Conservation (phyloP, 2,888 invertebrate genomes). For the Pammene fasciana region DNA sequence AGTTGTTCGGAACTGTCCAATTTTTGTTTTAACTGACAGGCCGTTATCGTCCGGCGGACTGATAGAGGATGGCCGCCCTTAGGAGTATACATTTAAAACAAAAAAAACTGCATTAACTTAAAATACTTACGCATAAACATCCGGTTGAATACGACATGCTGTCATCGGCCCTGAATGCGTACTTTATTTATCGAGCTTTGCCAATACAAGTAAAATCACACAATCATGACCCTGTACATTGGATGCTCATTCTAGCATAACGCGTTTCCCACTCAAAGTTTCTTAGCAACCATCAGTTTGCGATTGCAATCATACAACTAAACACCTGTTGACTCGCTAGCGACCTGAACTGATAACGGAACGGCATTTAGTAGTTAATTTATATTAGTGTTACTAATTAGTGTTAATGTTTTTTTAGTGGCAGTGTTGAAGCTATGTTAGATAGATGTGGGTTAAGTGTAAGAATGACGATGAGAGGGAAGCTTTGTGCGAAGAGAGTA, state of each 20-base stretch:
- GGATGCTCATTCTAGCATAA: slow-evolving; percentile 32
- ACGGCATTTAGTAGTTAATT: not conserved
- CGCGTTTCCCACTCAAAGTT: slow-evolving; percentile 13
- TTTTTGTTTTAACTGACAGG: no score
- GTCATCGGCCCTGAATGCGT: not conserved
- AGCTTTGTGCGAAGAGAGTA: slow-evolving; percentile 51
- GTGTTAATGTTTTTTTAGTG: slow-evolving; percentile 15
- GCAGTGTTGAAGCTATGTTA: slow-evolving; percentile 27
- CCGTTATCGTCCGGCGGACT: no score
- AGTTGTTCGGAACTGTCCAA: no score
- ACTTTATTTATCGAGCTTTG: not conserved
- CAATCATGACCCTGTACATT: slow-evolving; percentile 10
- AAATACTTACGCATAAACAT: not conserved
- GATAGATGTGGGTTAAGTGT: slow-evolving; percentile 61
- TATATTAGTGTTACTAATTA: not conserved
- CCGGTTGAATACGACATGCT: not conserved
- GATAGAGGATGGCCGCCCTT: no score
- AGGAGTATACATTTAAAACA: no score
- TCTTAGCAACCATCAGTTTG: slow-evolving; percentile 42
- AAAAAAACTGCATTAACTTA: not conserved
- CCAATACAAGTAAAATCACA: slow-evolving; percentile 12
- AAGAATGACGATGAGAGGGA: slow-evolving; percentile 55
- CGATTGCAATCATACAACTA: slow-evolving; percentile 30
- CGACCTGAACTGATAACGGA: not conserved
- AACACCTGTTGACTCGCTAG: slow-evolving; percentile 31